phyloP scores from a whole-genome alignment of 2,113 vertebrate genomes.

The Acanthisitta chloris region DNA sequence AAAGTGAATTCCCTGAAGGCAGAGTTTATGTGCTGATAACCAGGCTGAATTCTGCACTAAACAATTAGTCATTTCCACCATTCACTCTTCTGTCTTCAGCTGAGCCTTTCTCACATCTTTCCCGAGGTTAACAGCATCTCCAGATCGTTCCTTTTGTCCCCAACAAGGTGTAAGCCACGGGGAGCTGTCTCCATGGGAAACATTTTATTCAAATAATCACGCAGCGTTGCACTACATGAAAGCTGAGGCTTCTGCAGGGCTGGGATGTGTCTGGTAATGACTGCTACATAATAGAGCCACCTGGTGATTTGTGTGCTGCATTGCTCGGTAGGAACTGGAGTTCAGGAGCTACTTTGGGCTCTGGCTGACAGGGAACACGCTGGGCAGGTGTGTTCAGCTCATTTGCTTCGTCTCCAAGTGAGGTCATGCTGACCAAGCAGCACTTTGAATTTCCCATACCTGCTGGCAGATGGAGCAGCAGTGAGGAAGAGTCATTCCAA shows the following conservation, averaged over 20 bases:
- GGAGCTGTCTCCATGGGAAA: neutral
- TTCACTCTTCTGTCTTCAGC: neutral
- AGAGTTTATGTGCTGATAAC: neutral
- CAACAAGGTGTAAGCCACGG: neutral
- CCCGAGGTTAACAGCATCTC: neutral
- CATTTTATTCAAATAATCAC: neutral
- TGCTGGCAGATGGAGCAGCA: neutral
- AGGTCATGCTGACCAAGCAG: neutral
- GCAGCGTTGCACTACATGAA: neutral
- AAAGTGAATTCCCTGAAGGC: neutral
- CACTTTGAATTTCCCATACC: neutral
- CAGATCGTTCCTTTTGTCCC: constrained; percentile 14
- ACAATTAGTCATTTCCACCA: neutral
- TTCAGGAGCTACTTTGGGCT: neutral
- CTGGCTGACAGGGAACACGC: neutral
- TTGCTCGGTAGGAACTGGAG: neutral
- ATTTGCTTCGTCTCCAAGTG: neutral
- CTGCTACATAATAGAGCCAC: constrained; percentile 50
- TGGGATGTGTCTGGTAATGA: constrained; percentile 27
- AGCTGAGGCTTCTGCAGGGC: neutral
- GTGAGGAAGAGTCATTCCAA: neutral
- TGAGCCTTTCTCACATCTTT: neutral
- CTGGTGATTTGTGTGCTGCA: constrained; percentile 49
- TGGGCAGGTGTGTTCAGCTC: neutral
- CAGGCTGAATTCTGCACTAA: neutral